A percentile compares a stretch with the other conserved stretches of the same genome.
Evolutionary conservation across 2,113 vertebrate genomes (phyloP).

Genomic region (Solea senegalensis): DNA sequence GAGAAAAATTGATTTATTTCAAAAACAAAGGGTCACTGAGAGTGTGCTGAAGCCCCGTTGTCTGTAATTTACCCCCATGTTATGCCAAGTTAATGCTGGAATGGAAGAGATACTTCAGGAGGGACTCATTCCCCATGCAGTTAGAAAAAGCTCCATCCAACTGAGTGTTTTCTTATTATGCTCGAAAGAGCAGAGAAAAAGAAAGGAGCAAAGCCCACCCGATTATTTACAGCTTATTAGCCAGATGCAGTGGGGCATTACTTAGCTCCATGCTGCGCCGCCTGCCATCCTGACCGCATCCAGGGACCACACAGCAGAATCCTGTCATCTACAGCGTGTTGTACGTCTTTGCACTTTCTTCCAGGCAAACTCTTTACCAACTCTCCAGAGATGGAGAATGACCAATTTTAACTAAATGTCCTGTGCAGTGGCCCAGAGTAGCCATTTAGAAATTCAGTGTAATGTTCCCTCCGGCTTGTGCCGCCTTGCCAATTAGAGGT

Average conservation of each 20-base stretch:
- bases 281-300: constrained; percentile 53
- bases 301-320: constrained; percentile 63
- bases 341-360: constrained; percentile 67
- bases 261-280: constrained; percentile 63
- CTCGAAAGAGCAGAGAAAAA: constrained; percentile 42
- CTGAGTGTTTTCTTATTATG: constrained; percentile 74
- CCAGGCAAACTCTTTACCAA: constrained; percentile 57
- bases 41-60: constrained; percentile 24
- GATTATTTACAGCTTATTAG: constrained; percentile 82
- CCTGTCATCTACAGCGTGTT: constrained; percentile 65
- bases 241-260: constrained; percentile 70
- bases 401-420: constrained; percentile 74
- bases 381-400: constrained; percentile 64
- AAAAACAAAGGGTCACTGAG: constrained; percentile 47
- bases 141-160: constrained; percentile 52
- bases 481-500: constrained; percentile 71
- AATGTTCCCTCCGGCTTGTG: constrained; percentile 58
- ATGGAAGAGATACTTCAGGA: constrained; percentile 38
- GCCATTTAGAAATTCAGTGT: constrained; percentile 64
- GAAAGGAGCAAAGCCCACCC: constrained; percentile 26
- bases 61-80: constrained; percentile 46
- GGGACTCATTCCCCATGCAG: constrained; percentile 37
- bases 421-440: constrained; percentile 63
- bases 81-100: constrained; percentile 39
- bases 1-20: constrained; percentile 41